phyloP scores from a whole-genome alignment of 2,797 vertebrate species.

The Hypotaenidia okinawae region DNA sequence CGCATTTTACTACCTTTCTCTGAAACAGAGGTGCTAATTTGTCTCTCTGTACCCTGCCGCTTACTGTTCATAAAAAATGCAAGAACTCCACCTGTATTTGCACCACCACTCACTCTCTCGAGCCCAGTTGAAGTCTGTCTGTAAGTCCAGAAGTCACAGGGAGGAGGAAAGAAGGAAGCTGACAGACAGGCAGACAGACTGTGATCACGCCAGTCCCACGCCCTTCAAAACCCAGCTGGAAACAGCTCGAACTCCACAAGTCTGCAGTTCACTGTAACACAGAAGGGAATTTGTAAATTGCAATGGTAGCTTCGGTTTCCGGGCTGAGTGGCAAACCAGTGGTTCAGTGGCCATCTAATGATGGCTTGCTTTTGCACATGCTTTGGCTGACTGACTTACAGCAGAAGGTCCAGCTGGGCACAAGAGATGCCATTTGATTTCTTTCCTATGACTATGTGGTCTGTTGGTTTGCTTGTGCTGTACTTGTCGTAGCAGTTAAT shows the following conservation, averaged over 20 bases:
- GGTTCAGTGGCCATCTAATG: not conserved
- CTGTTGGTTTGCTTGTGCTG: not conserved
- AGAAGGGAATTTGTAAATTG: constrained; percentile 1
- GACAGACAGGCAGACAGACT: not conserved
- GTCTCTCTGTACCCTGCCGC: not conserved
- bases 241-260: not conserved
- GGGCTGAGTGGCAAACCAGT: not conserved
- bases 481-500: not conserved
- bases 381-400: not conserved
- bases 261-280: not conserved
- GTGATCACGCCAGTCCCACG: rapidly evolving
- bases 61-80: not conserved
- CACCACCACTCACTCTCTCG: not conserved
- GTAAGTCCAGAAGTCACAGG: not conserved
- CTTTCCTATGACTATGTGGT: not conserved
- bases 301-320: constrained; percentile 15
- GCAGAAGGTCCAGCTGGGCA: not conserved
- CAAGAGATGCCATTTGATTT: not conserved
- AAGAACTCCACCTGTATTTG: not conserved
- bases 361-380: not conserved
- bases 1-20: not conserved
- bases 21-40: not conserved
- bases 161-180: not conserved
- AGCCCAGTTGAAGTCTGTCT: not conserved
- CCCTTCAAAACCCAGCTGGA: not conserved